These are phyloP conservation scores for Mechanitis mazaeus DNA, from an alignment of 2,888 invertebrate species.

Conservation along the genomic window DNA sequence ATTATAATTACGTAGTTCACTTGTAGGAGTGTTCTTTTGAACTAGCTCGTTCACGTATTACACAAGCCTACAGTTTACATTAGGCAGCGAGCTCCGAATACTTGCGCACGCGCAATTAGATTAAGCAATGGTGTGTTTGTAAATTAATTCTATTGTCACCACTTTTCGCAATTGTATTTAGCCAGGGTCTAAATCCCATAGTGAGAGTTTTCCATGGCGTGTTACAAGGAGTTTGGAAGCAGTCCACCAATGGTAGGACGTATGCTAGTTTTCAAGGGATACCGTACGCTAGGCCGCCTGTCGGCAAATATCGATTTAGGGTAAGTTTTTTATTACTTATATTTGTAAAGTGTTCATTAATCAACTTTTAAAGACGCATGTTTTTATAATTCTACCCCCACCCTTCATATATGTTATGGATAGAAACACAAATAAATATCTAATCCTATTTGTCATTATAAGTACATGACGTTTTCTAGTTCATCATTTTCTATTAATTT, in stretches of 20 bases:
- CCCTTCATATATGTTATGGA: no score
- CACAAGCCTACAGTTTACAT: no score
- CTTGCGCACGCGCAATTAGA: conserved; percentile 34
- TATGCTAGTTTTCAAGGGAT: conserved; percentile 80
- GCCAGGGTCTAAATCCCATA: conserved; percentile 48
- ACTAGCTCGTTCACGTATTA: no score
- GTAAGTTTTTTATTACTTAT: conserved; percentile 42
- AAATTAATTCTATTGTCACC: conserved; percentile 40
- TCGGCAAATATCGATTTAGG: conserved; percentile 78
- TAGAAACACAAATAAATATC: no score
- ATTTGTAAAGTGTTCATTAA: no score
- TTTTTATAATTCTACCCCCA: no score
- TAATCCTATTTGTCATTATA: no score
- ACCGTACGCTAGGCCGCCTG: conserved; percentile 81
- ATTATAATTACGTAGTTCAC: no score
- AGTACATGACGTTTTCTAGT: no score
- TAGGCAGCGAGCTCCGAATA: conserved; percentile 21
- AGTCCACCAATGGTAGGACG: conserved; percentile 55
- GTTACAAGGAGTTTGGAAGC: conserved; percentile 59
- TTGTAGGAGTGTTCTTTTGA: no score
- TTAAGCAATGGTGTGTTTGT: conserved; percentile 37
- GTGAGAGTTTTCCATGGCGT: conserved; percentile 54
- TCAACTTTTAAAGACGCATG: neutral
- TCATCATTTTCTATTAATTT: no score
- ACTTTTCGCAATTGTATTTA: conserved; percentile 32